Conservation (phyloP, 2,113 vertebrate species). For the Nesospiza acunhae region DNA sequence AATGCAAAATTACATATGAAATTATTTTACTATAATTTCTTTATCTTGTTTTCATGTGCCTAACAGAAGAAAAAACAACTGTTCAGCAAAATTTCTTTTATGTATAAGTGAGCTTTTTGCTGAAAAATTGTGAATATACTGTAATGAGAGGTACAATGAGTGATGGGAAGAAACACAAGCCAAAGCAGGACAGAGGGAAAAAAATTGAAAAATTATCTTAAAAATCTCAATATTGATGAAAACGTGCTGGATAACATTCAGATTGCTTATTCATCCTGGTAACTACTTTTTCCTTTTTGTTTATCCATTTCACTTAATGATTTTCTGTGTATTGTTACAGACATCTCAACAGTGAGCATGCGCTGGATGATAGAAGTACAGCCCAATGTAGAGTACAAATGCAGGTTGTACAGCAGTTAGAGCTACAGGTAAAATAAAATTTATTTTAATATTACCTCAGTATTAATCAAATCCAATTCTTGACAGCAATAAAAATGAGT, state of each 20-base stretch:
- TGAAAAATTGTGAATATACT: not conserved
- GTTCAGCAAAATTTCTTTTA: constrained; percentile 37
- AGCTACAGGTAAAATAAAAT: constrained; percentile 93
- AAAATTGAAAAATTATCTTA: not conserved
- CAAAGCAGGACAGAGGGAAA: constrained; percentile 32
- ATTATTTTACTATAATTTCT: constrained; percentile 15
- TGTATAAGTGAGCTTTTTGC: not conserved
- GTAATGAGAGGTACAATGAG: not conserved
- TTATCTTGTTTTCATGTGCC: not conserved
- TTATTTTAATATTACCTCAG: constrained; percentile 75
- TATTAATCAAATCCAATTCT: constrained; percentile 64
- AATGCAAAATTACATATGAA: not conserved
- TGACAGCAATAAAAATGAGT: constrained; percentile 63
- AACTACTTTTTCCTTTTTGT: constrained; percentile 75
- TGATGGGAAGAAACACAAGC: not conserved
- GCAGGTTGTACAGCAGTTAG: constrained; percentile 99
- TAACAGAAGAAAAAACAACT: constrained; percentile 21
- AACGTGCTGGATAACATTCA: constrained; percentile 51
- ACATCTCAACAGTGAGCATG: constrained; percentile 99
- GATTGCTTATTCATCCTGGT: constrained; percentile 66
- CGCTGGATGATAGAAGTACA: constrained; percentile 99
- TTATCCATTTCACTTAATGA: constrained; percentile 79
- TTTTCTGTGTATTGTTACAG: constrained; percentile 86
- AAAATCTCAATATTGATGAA: constrained; percentile 18
- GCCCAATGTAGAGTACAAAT: constrained; percentile 99